Base-by-base conservation (phyloP, 2,113 vertebrate species). In the Sturnus vulgaris region DNA sequence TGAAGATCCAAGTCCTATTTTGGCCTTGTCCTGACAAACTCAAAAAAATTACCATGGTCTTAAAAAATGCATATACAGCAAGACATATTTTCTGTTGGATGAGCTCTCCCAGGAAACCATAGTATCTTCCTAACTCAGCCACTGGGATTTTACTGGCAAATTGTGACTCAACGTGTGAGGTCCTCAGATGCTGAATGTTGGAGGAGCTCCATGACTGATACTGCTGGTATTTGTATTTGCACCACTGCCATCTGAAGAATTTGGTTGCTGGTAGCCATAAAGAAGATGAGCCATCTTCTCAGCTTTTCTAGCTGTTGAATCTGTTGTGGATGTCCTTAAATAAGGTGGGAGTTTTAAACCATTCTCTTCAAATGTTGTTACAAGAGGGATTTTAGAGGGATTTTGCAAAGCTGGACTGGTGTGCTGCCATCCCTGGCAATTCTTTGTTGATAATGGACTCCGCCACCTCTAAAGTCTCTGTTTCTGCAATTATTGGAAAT, bases 361-460 rank as follows among this genome's bases (percentile, higher is more conserved):
- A 7, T 86, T 92, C 90, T 78, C 33, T 92, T 92, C 31, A 33
- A 93, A 59, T 64, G 69, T 94, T 96, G 76, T 90, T 94, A 78
- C n/a, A 86, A 88, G 83, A 88, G 61, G 56, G 66, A 82, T 96
- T 94, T 93, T 78, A 90, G 72, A 95, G 69, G 60, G 72, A 80
- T 96, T 94, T 90, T 95, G 92, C 35, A 79, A 60, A 88, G 52
- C 72, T 93, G 79, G 79, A 66, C 68, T 83, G 87, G 71, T 94
- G 47, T 77, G 47, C 52, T 96, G 95, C 93, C 93, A 88, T 94
- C 82, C n/a, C 61, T 96, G 92, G 93, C 88, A 94, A 91, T 92
- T 90, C 92, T 95, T 93, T 96, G 95, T 97, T 96, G 95, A 96
- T 90, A 95, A 92, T 96, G 93, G 90, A 95, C 92, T 96, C 88